Percentiles rank a stretch among this genome's conserved stretches.
Evolutionary conservation across 2,113 vertebrate genomes (phyloP).

Genomic region (Semicossyphus pulcher): DNA sequence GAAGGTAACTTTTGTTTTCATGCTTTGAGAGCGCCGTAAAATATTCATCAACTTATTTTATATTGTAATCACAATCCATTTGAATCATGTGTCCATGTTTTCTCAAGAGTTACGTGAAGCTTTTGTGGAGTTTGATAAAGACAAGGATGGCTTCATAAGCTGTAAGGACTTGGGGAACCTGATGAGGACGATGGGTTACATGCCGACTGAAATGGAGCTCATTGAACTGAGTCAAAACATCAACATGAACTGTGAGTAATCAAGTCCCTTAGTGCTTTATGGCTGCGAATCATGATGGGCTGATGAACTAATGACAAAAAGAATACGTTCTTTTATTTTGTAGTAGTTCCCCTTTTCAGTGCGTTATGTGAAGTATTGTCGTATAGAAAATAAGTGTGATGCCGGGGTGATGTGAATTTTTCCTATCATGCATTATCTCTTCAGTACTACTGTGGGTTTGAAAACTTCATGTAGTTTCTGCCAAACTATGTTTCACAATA

Average conservation of each 20-base stretch:
- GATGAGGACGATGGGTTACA: conserved; percentile 99
- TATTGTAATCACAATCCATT: background rate
- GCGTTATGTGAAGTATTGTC: background rate
- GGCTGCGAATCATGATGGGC: too few species aligned
- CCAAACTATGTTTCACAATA: too few species aligned
- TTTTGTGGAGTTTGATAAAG: conserved; percentile 96
- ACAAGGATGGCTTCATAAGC: conserved; percentile 94
- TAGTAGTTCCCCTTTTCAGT: background rate
- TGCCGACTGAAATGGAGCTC: conserved; percentile 99
- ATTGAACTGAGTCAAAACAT: conserved; percentile 96
- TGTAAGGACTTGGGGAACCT: conserved; percentile 97
- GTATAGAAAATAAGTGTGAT: background rate
- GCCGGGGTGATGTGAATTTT: too few species aligned
- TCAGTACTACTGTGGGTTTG: background rate
- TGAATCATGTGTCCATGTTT: background rate
- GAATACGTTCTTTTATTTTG: too few species aligned
- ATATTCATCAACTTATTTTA: background rate
- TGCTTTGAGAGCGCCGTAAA: background rate
- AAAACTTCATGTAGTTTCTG: too few species aligned
- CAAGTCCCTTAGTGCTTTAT: too few species aligned
- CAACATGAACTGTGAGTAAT: conserved; percentile 95
- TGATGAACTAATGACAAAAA: too few species aligned
- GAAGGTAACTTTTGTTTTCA: conserved; percentile 68
- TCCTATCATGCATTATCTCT: too few species aligned
- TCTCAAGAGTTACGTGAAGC: conserved; percentile 90